Evolutionary conservation across 2,113 vertebrate species (phyloP), one percentile per base, ranked within the genome.

Genomic region (Serinus canaria): DNA sequence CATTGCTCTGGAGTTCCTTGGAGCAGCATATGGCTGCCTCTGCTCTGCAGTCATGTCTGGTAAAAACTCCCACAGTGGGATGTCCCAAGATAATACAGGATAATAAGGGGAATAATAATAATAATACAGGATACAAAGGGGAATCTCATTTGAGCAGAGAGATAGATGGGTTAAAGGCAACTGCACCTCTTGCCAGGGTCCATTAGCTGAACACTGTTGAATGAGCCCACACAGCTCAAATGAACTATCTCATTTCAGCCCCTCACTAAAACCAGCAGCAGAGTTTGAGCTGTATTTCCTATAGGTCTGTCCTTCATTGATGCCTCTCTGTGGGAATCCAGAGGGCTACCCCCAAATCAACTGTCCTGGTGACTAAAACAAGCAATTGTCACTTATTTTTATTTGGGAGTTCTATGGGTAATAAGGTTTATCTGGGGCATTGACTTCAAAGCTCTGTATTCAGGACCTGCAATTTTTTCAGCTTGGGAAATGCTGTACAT

Each of bases 111-210:
- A 37, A 37, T 37, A 50, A n/a, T 3, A 56, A 22, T n/a, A 35
- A 11, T 18, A 33, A 4, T 13, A 59, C 2, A 28, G 47, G 66
- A 52, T 2, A 31, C 0, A 4, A 28, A 75, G 13, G 9, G 41
- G 41, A 82, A 73, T 41, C 39, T 52, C 49, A 62, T 24, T 13
- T 31, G 50, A 73, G 37, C 28, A 55, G 25, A 2, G 19, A 62
- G 27, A 35, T 25, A 66, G 53, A 44, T 58, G 68, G 28, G 64
- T 39, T 74, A 33, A 43, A 27, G 21, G 16, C 13, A 66, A 3
- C 63, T 52, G 75, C 18, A 62, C 15, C 6, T 62, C 39, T n/a
- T 53, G 20, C 22, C 33, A 30, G 0, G 6, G 62, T 60, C 53
- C 68, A 19, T 19, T 13, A 85, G 69, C 44, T 19, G 31, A 52